A percentile compares a stretch with the other conserved stretches of the same genome.
phyloP scores from a whole-genome alignment of 2,797 vertebrate genomes.

The Dendrocincla tyrannina region DNA sequence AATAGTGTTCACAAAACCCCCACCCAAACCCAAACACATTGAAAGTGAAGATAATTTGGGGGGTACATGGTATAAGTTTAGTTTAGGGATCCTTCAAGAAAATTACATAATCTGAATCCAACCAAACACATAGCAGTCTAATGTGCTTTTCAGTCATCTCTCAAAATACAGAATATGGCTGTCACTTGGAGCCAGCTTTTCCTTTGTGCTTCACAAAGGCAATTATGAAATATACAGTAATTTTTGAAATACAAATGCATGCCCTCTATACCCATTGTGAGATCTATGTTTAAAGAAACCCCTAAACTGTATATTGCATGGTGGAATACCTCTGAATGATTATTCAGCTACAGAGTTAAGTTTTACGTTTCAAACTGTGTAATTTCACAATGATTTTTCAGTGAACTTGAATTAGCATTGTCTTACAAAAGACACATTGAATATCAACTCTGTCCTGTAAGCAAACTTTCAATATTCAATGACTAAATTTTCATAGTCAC shows the following conservation, averaged over 20 bases:
- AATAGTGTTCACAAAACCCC: not conserved
- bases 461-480: not conserved
- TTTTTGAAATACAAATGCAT: not conserved
- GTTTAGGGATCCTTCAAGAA: not conserved
- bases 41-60: not conserved
- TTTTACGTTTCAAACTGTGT: not conserved
- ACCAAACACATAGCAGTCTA: not conserved
- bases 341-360: not conserved
- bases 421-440: not conserved
- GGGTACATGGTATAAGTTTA: not conserved
- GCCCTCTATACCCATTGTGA: not conserved
- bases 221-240: not conserved
- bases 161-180: not conserved
- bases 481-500: not conserved
- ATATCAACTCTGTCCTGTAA: not conserved
- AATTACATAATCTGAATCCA: not conserved
- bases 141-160: not conserved
- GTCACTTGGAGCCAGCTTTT: not conserved
- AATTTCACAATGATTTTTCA: not conserved
- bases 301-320: not conserved
- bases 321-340: not conserved
- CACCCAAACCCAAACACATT: not conserved
- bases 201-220: not conserved
- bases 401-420: not conserved
- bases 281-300: not conserved